A percentile compares a stretch with the other conserved stretches of the same genome.
These are phyloP conservation scores for Copsychus sechellarum DNA, from an alignment of 2,113 vertebrate species.

Conservation along the genomic window DNA sequence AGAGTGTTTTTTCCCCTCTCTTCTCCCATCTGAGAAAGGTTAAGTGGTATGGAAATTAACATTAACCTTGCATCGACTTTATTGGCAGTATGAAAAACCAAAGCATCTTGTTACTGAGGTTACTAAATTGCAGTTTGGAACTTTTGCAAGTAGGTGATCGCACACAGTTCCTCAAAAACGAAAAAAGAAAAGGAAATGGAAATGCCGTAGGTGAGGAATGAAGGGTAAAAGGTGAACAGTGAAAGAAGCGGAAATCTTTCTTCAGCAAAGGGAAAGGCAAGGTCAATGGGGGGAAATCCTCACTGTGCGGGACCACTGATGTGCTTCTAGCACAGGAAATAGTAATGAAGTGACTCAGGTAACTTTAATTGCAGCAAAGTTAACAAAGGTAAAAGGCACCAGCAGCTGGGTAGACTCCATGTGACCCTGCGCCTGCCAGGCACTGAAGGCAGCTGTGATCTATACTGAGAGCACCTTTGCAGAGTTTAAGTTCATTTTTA, in stretches of 20 bases:
- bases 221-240: background rate
- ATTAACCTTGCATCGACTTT: background rate
- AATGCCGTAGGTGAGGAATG: background rate
- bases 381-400: constrained; percentile 28
- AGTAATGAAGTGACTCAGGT: background rate
- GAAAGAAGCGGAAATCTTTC: background rate
- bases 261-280: background rate
- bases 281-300: background rate
- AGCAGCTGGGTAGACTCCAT: background rate
- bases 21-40: background rate
- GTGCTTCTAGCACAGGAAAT: background rate
- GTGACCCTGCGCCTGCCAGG: background rate
- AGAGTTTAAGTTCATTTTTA: background rate
- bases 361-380: background rate
- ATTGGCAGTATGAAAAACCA: background rate
- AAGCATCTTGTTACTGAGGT: background rate
- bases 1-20: background rate
- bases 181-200: background rate
- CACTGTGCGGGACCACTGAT: background rate
- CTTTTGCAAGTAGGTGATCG: background rate
- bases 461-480: background rate
- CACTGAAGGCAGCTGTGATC: background rate
- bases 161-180: background rate
- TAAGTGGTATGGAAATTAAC: background rate
- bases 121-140: background rate